Base-by-base conservation (phyloP, 2,113 vertebrate species). In the Pteronura brasiliensis region DNA sequence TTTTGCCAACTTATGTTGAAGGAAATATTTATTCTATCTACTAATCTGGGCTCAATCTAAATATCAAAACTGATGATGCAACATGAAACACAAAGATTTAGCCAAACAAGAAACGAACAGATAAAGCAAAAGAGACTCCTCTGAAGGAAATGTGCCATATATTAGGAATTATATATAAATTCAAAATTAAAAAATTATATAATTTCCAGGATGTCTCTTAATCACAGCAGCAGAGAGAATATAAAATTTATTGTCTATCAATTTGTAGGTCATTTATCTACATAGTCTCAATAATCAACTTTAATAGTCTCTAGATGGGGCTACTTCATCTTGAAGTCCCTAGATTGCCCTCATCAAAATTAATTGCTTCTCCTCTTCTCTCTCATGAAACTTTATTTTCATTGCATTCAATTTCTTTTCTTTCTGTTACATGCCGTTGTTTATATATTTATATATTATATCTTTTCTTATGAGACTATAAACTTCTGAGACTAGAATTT, bases 31-130 rank as follows among this genome's bases (percentile, higher is more conserved):
- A 93, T 93, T 96, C 49, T 90, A 39, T 77, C 63, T 79, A 42
- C 83, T 85, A 59, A 96, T 69, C 39, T 97, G 42, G 27, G 61
- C 55, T 96, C 39, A 97, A 89, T 36, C 31, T 96, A 97, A 98
- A 97, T 97, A 94, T 94, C 82, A 95, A 96, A 96, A 95, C 39
- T 39, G 47, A 95, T 96, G 94, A 96, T 65, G 20, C 12, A 69
- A 94, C 55, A 49, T 81, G 90, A 92, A 93, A 86, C 17, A 29
- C 74, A 88, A 96, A 84, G 3, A 7, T 63, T 96, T 93, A 97
- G 76, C 63, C 27, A 90, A 96, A 95, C 55, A 96, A 84, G 44
- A 34, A 95, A 82, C 71, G 71, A 97, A 20, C 34, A 97, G 20
- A 93, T 79, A n/a, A 63, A 34, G 42, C 44, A 95, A 39, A 96